Percentiles rank a stretch among this genome's conserved stretches.
Evolutionary conservation across 2,888 invertebrate species (phyloP).

Genomic region (Sacculina carcini): DNA sequence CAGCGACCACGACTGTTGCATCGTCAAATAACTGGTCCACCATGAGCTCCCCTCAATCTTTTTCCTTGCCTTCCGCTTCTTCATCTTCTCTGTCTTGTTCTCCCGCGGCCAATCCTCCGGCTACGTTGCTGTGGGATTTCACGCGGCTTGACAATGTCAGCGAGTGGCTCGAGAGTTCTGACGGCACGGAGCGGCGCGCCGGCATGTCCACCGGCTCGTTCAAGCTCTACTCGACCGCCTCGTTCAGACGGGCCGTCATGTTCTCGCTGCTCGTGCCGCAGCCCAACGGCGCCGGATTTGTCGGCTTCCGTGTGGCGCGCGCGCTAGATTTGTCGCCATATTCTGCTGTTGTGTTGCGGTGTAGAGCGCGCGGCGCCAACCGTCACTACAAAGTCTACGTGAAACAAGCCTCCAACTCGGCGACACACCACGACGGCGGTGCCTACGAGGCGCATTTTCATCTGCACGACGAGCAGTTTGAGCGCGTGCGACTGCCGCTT

Average conservation of each 20-base stretch:
- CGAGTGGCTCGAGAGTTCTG: conserved; percentile 34
- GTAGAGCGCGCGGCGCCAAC: conserved; percentile 32
- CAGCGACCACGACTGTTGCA: too few species aligned
- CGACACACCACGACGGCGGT: conserved; percentile 27
- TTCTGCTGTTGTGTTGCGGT: conserved; percentile 26
- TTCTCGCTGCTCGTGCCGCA: conserved; percentile 37
- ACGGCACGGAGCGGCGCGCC: conserved; percentile 27
- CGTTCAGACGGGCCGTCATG: conserved; percentile 33
- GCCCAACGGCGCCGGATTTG: conserved; percentile 38
- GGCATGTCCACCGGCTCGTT: conserved; percentile 37
- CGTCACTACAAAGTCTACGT: conserved; percentile 33
- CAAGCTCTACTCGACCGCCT: conserved; percentile 29
- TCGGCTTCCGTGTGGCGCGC: conserved; percentile 29
- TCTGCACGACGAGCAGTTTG: conserved; percentile 27
- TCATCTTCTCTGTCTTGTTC: too few species aligned
- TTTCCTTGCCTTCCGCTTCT: too few species aligned
- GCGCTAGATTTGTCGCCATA: conserved; percentile 26
- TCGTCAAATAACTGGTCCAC: too few species aligned
- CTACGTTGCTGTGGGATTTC: neutral
- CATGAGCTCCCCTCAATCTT: too few species aligned
- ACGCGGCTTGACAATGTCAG: neutral
- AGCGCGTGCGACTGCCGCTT: conserved; percentile 27
- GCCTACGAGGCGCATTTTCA: conserved; percentile 27
- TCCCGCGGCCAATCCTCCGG: too few species aligned
- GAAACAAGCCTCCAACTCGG: conserved; percentile 27